phyloP scores from a whole-genome alignment of 2,113 vertebrate genomes.

The Dicaeum eximium region DNA sequence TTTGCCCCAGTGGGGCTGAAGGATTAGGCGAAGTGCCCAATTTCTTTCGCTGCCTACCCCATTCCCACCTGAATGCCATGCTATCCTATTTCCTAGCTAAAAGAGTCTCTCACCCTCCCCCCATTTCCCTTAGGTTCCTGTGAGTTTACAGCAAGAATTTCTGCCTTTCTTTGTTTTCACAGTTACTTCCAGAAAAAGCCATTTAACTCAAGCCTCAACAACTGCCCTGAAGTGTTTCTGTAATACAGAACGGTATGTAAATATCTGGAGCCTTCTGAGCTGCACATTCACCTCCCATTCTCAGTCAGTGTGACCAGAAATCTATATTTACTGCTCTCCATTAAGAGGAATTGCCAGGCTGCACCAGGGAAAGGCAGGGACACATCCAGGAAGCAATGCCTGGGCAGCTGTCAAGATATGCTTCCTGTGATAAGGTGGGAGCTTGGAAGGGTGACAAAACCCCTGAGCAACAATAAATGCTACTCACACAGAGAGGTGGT shows the following conservation, averaged over 20 bases:
- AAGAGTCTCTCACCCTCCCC: not conserved
- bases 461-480: not conserved
- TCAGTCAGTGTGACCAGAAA: not conserved
- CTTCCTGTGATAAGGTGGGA: not conserved
- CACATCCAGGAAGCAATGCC: fast-evolving
- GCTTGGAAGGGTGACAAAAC: not conserved
- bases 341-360: not conserved
- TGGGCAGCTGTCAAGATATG: not conserved
- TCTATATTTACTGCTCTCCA: not conserved
- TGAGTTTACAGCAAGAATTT: not conserved
- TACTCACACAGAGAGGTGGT: not conserved
- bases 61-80: not conserved
- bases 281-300: not conserved
- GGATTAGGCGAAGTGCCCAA: not conserved
- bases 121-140: not conserved
- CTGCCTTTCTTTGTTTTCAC: not conserved
- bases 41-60: not conserved
- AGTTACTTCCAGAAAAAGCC: not conserved
- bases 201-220: not conserved
- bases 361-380: not conserved
- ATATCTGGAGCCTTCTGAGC: not conserved
- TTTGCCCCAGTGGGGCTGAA: not conserved
- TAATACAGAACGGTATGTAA: fast-evolving
- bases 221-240: not conserved
- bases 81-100: not conserved